These are phyloP conservation scores for Polymixis lichenea DNA, from an alignment of 2,888 invertebrate genomes.

Conservation along the genomic window DNA sequence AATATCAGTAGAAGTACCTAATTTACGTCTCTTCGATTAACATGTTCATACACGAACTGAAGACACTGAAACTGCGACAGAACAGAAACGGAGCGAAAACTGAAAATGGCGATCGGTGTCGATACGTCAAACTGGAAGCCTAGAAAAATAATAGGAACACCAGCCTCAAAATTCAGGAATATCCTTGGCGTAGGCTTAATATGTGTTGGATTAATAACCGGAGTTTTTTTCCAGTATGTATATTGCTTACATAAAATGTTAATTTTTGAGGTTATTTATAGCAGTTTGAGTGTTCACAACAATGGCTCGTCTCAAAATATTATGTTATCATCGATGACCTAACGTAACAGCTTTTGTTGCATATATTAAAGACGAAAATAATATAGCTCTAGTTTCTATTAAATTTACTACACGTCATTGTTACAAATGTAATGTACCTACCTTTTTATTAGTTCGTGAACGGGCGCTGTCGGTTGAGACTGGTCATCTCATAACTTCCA, in stretches of 20 bases:
- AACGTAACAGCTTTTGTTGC: background rate
- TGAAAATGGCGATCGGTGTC: slow-evolving; percentile 88
- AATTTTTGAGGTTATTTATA: slow-evolving; percentile 69
- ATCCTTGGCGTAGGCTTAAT: slow-evolving; percentile 87
- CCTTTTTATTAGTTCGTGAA: too few relatives aligned
- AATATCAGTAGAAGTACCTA: too few relatives aligned
- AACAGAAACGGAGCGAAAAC: slow-evolving; percentile 24
- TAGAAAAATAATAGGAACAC: slow-evolving; percentile 92
- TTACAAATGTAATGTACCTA: too few relatives aligned
- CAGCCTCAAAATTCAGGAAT: slow-evolving; percentile 90
- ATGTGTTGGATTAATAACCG: slow-evolving; percentile 81
- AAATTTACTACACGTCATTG: too few relatives aligned
- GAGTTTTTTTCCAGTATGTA: slow-evolving; percentile 87
- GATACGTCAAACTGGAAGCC: slow-evolving; percentile 92
- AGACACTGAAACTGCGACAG: background rate
- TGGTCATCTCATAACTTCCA: too few relatives aligned
- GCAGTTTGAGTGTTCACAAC: background rate
- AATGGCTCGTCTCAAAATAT: background rate
- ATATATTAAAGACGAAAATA: too few relatives aligned
- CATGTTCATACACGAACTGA: background rate
- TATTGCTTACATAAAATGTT: background rate
- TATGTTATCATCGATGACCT: background rate
- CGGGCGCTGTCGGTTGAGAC: too few relatives aligned
- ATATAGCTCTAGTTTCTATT: too few relatives aligned
- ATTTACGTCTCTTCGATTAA: background rate